Evolutionary conservation across 2,888 invertebrate genomes (phyloP).

Genomic region (Hirtodrosophila alboralis): DNA sequence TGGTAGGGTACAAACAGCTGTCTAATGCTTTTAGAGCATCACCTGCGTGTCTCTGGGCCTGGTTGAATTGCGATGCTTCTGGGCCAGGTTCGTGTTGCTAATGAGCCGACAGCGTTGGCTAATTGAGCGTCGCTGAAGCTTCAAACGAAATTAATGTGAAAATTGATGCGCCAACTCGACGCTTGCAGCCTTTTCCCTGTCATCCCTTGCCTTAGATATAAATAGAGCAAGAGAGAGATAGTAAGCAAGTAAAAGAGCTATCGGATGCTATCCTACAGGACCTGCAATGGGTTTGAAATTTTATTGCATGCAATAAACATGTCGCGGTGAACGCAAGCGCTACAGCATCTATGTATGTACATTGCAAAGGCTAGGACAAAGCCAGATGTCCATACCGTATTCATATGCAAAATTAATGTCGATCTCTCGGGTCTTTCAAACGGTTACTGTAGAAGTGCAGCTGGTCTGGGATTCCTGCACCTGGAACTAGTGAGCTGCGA

Average conservation of each 20-base stretch:
- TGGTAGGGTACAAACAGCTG: constrained; percentile 7
- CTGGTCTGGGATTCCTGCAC: neutral
- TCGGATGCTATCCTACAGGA: neutral
- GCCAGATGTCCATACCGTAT: constrained; percentile 42
- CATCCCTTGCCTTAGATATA: constrained; percentile 9
- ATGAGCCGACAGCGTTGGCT: constrained; percentile 51
- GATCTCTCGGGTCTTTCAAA: constrained; percentile 14
- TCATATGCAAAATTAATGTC: constrained; percentile 70
- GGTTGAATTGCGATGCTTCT: constrained; percentile 15
- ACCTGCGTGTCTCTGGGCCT: constrained; percentile 12
- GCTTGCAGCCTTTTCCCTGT: constrained; percentile 4
- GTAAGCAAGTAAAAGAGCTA: neutral
- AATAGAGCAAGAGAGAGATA: neutral
- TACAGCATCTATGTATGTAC: constrained; percentile 11
- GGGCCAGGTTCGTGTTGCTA: constrained; percentile 50
- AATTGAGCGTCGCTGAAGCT: constrained; percentile 50
- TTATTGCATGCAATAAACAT: constrained; percentile 46
- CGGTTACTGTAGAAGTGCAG: constrained; percentile 13
- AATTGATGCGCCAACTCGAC: constrained; percentile 45
- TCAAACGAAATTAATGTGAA: constrained; percentile 62
- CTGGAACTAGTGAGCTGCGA: neutral
- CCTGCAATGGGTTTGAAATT: constrained; percentile 19
- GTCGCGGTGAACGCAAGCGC: constrained; percentile 16
- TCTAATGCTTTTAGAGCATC: constrained; percentile 22
- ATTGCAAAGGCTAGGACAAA: constrained; percentile 19